Evolutionary conservation across 2,113 vertebrate species (phyloP).

Genomic region (Rhabdornis inornatus): DNA sequence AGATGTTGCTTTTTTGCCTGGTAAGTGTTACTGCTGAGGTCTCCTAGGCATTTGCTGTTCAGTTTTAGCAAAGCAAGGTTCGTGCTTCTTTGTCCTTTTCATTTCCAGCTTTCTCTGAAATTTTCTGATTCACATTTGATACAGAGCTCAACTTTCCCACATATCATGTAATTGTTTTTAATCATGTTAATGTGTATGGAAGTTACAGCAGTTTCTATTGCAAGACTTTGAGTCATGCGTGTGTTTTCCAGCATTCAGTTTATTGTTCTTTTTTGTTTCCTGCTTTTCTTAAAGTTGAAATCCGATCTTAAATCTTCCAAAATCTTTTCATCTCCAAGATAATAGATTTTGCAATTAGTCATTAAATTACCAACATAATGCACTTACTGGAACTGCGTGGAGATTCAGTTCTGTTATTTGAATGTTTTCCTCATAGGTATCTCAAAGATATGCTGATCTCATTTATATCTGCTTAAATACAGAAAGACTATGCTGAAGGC

Average conservation of each 20-base stretch:
- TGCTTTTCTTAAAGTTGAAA: slow-evolving; percentile 32
- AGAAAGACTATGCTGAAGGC: neutral
- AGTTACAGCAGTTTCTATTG: slow-evolving; percentile 20
- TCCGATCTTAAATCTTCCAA: slow-evolving; percentile 23
- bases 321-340: slow-evolving; percentile 40
- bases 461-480: neutral
- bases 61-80: neutral
- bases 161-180: neutral
- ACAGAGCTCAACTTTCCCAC: neutral
- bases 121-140: neutral
- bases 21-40: neutral
- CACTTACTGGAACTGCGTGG: neutral
- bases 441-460: neutral
- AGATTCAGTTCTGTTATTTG: neutral
- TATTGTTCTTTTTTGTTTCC: slow-evolving; percentile 37
- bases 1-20: neutral
- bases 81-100: neutral
- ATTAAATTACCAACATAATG: slow-evolving; percentile 12
- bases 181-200: neutral
- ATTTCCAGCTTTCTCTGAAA: neutral
- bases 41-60: neutral
- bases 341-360: slow-evolving; percentile 41
- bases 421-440: neutral
- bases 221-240: slow-evolving; percentile 35
- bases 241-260: slow-evolving; percentile 18